phyloP scores from a whole-genome alignment of 2,888 invertebrate genomes.

The Noctua janthina region DNA sequence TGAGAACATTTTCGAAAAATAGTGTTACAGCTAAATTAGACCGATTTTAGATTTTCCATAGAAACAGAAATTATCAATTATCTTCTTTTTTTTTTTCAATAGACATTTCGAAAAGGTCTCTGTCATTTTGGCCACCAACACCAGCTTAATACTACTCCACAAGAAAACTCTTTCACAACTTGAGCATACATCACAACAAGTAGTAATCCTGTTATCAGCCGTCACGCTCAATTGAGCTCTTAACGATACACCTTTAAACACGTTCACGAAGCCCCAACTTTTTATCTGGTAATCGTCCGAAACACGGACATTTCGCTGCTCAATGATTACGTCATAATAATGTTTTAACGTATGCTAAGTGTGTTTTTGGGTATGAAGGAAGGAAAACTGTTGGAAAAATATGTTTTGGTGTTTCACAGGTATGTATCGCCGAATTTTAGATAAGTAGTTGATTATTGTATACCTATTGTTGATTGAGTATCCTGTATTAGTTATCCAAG shows the following conservation, averaged over 20 bases:
- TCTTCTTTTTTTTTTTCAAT: no score
- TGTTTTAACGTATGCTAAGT: conserved; percentile 56
- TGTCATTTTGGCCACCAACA: no score
- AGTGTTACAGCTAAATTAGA: no score
- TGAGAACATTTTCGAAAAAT: no score
- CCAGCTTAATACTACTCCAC: neutral
- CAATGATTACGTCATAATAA: conserved; percentile 61
- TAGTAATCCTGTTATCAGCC: conserved; percentile 68
- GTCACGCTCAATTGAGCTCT: conserved; percentile 74
- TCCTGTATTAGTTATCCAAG: neutral
- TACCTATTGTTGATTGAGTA: neutral
- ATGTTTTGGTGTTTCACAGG: neutral
- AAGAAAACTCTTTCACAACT: conserved; percentile 39
- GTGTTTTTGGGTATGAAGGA: conserved; percentile 29
- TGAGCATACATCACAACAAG: conserved; percentile 56
- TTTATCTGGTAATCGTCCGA: conserved; percentile 70
- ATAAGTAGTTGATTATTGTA: neutral
- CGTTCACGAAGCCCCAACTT: conserved; percentile 58
- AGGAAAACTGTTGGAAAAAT: neutral
- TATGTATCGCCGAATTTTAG: neutral
- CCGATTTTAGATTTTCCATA: no score
- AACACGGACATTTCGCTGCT: conserved; percentile 64
- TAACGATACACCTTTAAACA: conserved; percentile 74
- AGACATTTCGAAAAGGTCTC: no score
- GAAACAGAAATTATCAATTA: no score